Evolutionary conservation across 1,140 invertebrate genomes (phyloP).

Genomic region (Drosophila lacertosa): DNA sequence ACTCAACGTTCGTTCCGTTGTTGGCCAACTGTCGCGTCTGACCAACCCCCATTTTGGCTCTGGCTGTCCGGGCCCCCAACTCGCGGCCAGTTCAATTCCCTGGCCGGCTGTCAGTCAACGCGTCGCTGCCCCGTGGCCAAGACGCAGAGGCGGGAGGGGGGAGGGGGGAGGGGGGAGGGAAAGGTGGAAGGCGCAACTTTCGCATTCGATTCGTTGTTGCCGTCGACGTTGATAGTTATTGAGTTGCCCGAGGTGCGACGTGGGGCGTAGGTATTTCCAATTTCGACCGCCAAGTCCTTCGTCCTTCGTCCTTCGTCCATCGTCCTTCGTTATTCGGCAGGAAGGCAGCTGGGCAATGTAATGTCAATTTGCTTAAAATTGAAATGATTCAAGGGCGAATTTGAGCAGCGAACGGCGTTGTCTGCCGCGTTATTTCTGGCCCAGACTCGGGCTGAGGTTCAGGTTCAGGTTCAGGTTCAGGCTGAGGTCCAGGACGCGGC

Average conservation of each 20-base stretch:
- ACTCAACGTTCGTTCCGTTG: not conserved
- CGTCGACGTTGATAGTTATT: slow-evolving; percentile 69
- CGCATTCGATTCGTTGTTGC: slow-evolving; percentile 60
- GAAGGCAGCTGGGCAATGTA: slow-evolving; percentile 65
- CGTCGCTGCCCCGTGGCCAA: slow-evolving; percentile 58
- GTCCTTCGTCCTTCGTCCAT: no score
- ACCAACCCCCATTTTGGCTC: slow-evolving; percentile 29
- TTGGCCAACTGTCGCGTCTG: slow-evolving; percentile 27
- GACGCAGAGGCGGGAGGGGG: not conserved
- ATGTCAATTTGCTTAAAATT: slow-evolving; percentile 77
- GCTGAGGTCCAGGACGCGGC: slow-evolving; percentile 42
- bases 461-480: slow-evolving; percentile 34
- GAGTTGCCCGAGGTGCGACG: slow-evolving; percentile 53
- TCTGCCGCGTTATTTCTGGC: slow-evolving; percentile 53
- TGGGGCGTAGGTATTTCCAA: slow-evolving; percentile 36
- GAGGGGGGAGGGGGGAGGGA: not conserved
- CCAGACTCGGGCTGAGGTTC: slow-evolving; percentile 34
- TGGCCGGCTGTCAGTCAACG: slow-evolving; percentile 65
- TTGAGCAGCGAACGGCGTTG: slow-evolving; percentile 25
- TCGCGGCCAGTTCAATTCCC: slow-evolving; percentile 47
- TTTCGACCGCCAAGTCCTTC: slow-evolving; percentile 41
- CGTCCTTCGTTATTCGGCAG: slow-evolving; percentile 3
- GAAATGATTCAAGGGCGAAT: slow-evolving; percentile 76
- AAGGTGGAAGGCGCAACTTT: slow-evolving; percentile 25
- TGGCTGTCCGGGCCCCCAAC: slow-evolving; percentile 8